These are phyloP conservation scores for Tor tambroides DNA, from an alignment of 2,113 vertebrate genomes.

Conservation along the genomic window DNA sequence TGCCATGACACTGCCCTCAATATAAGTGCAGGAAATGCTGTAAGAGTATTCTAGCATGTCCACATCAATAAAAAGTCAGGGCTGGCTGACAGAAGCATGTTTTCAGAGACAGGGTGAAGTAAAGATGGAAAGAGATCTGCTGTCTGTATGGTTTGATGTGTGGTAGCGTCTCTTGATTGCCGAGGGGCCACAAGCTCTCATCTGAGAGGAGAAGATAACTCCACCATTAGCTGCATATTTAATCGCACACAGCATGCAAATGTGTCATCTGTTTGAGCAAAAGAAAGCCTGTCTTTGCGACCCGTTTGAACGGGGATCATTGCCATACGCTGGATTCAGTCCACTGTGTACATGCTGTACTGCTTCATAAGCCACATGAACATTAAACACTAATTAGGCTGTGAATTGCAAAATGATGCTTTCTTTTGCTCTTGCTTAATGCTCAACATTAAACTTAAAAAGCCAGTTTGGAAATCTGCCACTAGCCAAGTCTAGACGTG, in stretches of 20 bases:
- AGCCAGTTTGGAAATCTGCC: constrained; percentile 58
- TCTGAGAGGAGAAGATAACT: constrained; percentile 10
- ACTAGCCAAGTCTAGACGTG: not conserved
- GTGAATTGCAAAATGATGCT: not conserved
- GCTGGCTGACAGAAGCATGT: not conserved
- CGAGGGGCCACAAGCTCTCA: constrained; percentile 36
- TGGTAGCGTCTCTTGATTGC: constrained; percentile 36
- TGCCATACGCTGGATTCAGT: constrained; percentile 51
- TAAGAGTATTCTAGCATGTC: not conserved
- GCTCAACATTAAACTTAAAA: constrained; percentile 61
- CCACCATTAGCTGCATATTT: constrained; percentile 35
- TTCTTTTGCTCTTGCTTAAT: not conserved
- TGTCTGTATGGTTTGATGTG: not conserved
- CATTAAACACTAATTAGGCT: not conserved
- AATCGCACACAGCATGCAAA: constrained; percentile 26
- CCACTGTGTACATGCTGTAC: not conserved
- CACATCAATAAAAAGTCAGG: not conserved
- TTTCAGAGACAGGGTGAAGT: not conserved
- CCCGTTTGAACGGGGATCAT: constrained; percentile 60
- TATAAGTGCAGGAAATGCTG: not conserved
- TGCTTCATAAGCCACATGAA: not conserved
- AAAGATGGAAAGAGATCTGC: not conserved
- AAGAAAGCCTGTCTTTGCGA: constrained; percentile 17
- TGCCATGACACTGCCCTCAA: not conserved
- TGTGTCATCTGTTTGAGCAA: constrained; percentile 62